Conservation (phyloP, 2,113 vertebrate genomes). For the Peromyscus leucopus region DNA sequence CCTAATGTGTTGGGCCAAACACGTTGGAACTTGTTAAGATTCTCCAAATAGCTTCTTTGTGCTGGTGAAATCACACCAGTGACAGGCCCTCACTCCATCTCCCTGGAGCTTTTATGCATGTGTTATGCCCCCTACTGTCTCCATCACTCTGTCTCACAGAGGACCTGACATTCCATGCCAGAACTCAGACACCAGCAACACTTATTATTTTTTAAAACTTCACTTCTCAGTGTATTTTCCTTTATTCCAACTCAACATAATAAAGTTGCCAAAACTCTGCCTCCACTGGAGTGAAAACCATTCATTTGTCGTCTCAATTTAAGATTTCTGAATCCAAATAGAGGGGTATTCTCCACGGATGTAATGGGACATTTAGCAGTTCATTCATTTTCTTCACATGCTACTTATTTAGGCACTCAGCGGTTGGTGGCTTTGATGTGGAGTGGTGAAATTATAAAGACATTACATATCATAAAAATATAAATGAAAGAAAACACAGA, state of each 20-base stretch:
- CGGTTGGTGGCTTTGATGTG: slow-evolving; percentile 90
- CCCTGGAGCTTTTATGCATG: slow-evolving; percentile 51
- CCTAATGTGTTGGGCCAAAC: slow-evolving; percentile 80
- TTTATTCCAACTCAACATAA: slow-evolving; percentile 83
- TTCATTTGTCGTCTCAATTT: slow-evolving; percentile 89
- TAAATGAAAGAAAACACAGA: slow-evolving; percentile 89
- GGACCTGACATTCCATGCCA: slow-evolving; percentile 66
- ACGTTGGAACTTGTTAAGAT: slow-evolving; percentile 75
- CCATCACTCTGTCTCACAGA: slow-evolving; percentile 61
- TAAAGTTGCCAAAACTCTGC: slow-evolving; percentile 87
- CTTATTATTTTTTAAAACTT: slow-evolving; percentile 78
- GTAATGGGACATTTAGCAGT: slow-evolving; percentile 92
- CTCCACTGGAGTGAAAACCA: slow-evolving; percentile 88
- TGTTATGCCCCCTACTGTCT: slow-evolving; percentile 64
- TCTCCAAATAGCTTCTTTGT: slow-evolving; percentile 74
- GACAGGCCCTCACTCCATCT: slow-evolving; percentile 59
- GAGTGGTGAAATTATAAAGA: slow-evolving; percentile 91
- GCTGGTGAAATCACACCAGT: slow-evolving; percentile 68
- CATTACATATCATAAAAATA: slow-evolving; percentile 90
- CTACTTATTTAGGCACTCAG: slow-evolving; percentile 91
- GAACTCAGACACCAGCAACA: slow-evolving; percentile 55
- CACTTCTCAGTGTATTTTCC: slow-evolving; percentile 70
- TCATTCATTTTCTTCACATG: slow-evolving; percentile 91
- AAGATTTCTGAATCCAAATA: slow-evolving; percentile 87
- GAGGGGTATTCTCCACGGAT: slow-evolving; percentile 88